Base-by-base conservation (phyloP, 2,888 invertebrate genomes). In the Tetragonula carbonaria region DNA sequence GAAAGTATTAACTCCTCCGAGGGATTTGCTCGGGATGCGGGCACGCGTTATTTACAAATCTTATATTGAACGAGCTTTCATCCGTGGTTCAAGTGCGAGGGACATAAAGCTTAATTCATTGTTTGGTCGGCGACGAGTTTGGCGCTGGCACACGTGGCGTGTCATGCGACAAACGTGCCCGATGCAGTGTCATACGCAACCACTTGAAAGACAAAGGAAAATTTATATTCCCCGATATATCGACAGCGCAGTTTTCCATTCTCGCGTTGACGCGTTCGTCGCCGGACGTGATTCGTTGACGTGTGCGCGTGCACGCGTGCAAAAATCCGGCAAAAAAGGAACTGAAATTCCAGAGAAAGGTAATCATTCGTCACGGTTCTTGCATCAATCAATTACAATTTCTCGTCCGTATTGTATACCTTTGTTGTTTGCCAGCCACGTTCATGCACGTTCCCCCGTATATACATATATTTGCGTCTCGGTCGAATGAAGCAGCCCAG, bases 151-250 rank as follows among this genome's bases (percentile, higher is more conserved):
- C 94, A 94, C 94, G 93, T 94, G 94, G 86, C 91, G 87, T 89
- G 91, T 92, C 94, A 93, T 93, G 92, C 93, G 93, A 93, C 93
- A 90, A 89, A 90, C 93, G 93, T 88, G 87, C 75, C 79, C 82
- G 83, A 68, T 66, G 77, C 83, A 84, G 89, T 90, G 88, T 87
- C 85, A 88, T 79, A 78, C 77, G 86, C 87, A 89, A 90, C 86
- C 87, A 91, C 91, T 91, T 82, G 74, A 86, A 38, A 63, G 77
- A 87, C 79, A 86, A 87, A 83, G 79, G 57, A 67, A 85, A 85
- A 79, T 87, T 89, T 78, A 80, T 76, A 80, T 79, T 80, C 80
- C 57, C 62, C 66, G 45, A 45, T 45, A 79, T 80, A 86, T 75
- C 77, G 70, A 77, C 73, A 14, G 18, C 16, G 55, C 16, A 51